Evolutionary conservation across 2,113 vertebrate species (phyloP), one percentile per base, ranked within the genome.

Genomic region (Cardinalis cardinalis): DNA sequence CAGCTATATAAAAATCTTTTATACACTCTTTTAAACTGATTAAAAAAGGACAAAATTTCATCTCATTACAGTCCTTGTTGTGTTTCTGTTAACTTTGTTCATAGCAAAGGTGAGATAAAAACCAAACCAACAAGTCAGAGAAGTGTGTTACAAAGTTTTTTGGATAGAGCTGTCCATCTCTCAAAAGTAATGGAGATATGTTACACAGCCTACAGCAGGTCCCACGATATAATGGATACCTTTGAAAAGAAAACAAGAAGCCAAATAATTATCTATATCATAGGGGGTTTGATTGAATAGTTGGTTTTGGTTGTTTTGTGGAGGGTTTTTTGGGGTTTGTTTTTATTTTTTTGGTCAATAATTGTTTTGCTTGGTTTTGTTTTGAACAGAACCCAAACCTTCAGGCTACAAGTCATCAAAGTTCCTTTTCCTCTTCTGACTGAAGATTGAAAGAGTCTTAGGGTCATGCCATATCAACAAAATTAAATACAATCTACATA

Each of bases 201-300:
- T 43, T 80, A 89, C 9, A 36, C 1, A 15, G 6, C 1, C 26
- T 71, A 44, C 1, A 3, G 9, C 24, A 89, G 23, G 15, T 82
- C 38, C 16, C 18, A 63, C 0, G 7, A 46, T 49, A 36, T 3
- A 0, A 0, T 29, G 12, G 21, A 59, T 56, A 43, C 12, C 68
- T 66, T 59, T 59, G 14, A 66, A 65, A 81, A 46, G 8, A 8
- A 74, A 89, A 31, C 21, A 64, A 40, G 18, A 84, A 29, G 7
- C 0, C 9, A 78, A 5, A 2, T 51, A 8, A 34, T 78, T 34
- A 56, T 21, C 15, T 79, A 0, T 31, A 49, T 25, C 14, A 34
- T 11, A 44, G 2, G 4, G 1, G 1, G 0, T 18, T 71, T 44
- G 26, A 3, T 20, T 73, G 28, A 4, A 43, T 69, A 1, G 11